Evolutionary conservation across 1,140 invertebrate genomes (phyloP).

Genomic region (Eupeodes corollae): DNA sequence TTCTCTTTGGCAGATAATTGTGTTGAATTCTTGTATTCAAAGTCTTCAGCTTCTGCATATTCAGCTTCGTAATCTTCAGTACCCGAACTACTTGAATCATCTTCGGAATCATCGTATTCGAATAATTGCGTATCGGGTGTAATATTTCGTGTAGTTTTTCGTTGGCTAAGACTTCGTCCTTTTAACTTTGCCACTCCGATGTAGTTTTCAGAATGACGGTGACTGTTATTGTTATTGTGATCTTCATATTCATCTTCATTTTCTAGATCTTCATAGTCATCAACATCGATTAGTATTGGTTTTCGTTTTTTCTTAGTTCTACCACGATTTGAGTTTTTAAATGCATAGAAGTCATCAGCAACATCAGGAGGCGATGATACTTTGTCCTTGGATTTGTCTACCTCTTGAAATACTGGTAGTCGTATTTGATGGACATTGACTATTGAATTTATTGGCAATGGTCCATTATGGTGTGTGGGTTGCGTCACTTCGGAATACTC

Average conservation of each 20-base stretch:
- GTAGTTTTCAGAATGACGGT: conserved; percentile 3
- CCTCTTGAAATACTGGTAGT: background rate
- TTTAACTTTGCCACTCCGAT: background rate
- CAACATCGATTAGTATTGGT: conserved; percentile 1
- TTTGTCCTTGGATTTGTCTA: background rate
- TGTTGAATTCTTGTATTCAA: no score
- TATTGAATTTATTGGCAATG: no score
- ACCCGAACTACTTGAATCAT: background rate
- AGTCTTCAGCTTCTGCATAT: no score
- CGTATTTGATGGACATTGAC: no score
- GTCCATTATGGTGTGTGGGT: no score
- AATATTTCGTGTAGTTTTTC: background rate
- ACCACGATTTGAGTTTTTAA: background rate
- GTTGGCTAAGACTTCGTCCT: background rate
- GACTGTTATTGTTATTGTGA: conserved; percentile 21
- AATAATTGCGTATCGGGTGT: conserved; percentile 11
- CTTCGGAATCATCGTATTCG: conserved; percentile 13
- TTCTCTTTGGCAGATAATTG: background rate
- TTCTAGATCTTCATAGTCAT: conserved; percentile 5
- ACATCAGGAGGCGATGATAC: background rate
- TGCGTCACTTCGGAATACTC: no score
- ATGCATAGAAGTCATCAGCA: background rate
- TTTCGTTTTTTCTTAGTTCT: background rate
- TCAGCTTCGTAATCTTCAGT: background rate
- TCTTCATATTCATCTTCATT: background rate